Conservation (phyloP, 1,140 invertebrate genomes). For the Philotrypesis tridentata region DNA sequence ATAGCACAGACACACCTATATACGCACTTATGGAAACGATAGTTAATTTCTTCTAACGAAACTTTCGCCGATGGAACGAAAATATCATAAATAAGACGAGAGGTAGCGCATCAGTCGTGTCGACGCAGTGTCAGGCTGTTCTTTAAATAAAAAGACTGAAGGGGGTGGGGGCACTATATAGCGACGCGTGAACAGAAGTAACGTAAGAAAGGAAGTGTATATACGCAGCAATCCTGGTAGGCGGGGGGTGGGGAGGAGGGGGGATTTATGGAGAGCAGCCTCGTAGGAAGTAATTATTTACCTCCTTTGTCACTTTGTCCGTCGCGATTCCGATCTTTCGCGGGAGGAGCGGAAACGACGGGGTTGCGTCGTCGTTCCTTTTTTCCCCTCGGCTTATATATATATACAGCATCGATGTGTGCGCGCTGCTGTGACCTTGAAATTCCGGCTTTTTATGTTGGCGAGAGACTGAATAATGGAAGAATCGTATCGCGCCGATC, state of each 20-base stretch:
- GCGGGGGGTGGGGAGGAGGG: too few relatives aligned
- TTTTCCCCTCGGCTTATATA: neutral
- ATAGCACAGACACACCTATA: neutral
- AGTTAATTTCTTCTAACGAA: neutral
- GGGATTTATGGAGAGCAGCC: conserved; percentile 44
- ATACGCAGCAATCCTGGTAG: neutral
- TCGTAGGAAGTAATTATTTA: conserved; percentile 51
- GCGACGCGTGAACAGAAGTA: neutral
- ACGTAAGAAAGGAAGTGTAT: neutral
- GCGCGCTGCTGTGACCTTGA: too few relatives aligned
- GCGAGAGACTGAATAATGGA: too few relatives aligned
- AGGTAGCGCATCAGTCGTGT: conserved; percentile 25
- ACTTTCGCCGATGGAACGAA: neutral
- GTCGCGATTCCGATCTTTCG: conserved; percentile 41
- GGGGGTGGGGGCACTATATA: too few relatives aligned
- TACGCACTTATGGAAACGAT: neutral
- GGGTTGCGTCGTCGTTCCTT: neutral
- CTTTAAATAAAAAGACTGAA: neutral
- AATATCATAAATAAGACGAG: neutral
- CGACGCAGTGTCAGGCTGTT: neutral
- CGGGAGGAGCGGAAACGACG: neutral
- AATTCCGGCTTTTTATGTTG: conserved; percentile 13
- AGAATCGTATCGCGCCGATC: too few relatives aligned
- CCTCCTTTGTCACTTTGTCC: conserved; percentile 46
- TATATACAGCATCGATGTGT: neutral